These are phyloP conservation scores for Cinara cedri DNA, from an alignment of 2,888 invertebrate species.

Conservation along the genomic window DNA sequence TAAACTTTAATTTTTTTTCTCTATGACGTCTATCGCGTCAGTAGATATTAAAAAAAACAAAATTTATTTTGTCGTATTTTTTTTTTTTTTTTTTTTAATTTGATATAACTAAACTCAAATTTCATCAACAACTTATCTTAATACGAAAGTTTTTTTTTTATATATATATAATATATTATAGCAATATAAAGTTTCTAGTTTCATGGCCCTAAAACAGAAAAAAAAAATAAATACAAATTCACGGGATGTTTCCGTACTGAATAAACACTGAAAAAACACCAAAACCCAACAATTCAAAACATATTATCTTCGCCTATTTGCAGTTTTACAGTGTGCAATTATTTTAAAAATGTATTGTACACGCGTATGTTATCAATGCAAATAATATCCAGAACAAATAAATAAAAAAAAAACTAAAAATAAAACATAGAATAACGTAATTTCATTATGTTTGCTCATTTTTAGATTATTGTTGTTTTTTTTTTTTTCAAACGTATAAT, in stretches of 20 bases:
- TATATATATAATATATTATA: too few species aligned
- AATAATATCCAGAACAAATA: too few species aligned
- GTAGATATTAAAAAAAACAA: conserved; percentile 8
- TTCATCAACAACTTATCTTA: conserved; percentile 8
- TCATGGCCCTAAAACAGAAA: background rate
- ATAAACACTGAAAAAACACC: background rate
- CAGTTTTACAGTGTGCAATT: too few species aligned
- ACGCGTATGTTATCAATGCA: background rate
- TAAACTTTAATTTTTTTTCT: background rate
- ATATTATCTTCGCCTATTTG: background rate
- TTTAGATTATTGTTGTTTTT: background rate
- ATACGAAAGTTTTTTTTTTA: background rate
- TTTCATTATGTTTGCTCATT: too few species aligned
- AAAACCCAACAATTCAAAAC: background rate
- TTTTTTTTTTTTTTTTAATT: background rate
- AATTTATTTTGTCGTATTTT: background rate
- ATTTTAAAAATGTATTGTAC: background rate
- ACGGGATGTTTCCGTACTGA: background rate
- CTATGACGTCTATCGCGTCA: too few species aligned
- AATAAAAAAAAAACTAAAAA: too few species aligned
- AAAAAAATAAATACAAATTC: too few species aligned
- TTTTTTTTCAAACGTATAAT: background rate
- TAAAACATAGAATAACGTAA: too few species aligned
- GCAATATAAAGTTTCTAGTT: background rate
- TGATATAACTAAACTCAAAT: background rate